Percentiles rank a stretch among this genome's conserved stretches.
phyloP scores from a whole-genome alignment of 1,140 invertebrate genomes.

The Copidosoma floridanum region DNA sequence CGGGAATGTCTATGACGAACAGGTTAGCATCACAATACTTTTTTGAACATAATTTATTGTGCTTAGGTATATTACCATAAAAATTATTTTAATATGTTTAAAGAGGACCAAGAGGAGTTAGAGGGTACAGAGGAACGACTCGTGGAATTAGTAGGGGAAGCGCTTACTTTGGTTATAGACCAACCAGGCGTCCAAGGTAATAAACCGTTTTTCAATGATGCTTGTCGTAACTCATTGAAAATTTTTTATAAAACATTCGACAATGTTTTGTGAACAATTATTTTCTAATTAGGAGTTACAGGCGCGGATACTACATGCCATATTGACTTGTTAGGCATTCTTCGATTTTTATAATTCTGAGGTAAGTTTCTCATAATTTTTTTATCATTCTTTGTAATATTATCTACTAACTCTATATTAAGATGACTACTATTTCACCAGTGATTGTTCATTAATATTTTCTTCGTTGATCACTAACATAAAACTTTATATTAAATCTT shows the following conservation, averaged over 20 bases:
- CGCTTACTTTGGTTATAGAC: slow-evolving; percentile 67
- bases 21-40: slow-evolving; percentile 64
- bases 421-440: not conserved
- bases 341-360: slow-evolving; percentile 37
- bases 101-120: slow-evolving; percentile 66
- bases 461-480: no score
- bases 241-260: slow-evolving; percentile 13
- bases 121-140: slow-evolving; percentile 62
- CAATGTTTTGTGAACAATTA: slow-evolving; percentile 26
- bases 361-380: slow-evolving; percentile 46
- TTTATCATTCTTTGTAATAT: no score
- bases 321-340: slow-evolving; percentile 52
- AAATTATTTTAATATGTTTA: not conserved
- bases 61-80: no score
- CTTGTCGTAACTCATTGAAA: slow-evolving; percentile 28
- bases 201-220: slow-evolving; percentile 46
- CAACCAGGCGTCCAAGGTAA: slow-evolving; percentile 70
- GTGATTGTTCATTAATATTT: no score
- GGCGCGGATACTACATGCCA: slow-evolving; percentile 55
- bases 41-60: no score
- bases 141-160: slow-evolving; percentile 65
- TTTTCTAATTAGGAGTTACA: slow-evolving; percentile 48
- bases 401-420: slow-evolving; percentile 2
- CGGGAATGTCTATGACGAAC: slow-evolving; percentile 93
- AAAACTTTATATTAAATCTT: no score